Evolutionary conservation across 2,797 vertebrate species (phyloP), one percentile per base, ranked within the genome.

Genomic region (Ataeniobius toweri): DNA sequence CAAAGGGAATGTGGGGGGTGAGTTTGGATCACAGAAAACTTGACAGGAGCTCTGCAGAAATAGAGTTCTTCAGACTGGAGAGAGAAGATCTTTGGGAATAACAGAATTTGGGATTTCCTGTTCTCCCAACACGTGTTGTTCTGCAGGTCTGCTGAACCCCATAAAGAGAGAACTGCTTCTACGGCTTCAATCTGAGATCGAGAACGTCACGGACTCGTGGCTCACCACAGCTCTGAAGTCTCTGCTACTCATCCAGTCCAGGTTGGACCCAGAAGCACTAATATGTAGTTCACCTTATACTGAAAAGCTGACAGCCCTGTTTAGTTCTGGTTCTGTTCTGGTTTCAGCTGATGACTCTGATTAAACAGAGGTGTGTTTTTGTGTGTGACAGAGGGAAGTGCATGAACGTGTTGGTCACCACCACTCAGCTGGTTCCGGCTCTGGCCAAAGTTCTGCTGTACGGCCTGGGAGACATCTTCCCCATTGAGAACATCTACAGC

Each of bases 401-500:
- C 86, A 96, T 99, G 93, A 99, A 99, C 77, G 95, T 99, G 83
- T 89, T 99, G 92, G 99, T 99, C 89, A 99, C 98, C 74, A 99
- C 98, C 78, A 99, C 98, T 46, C 98, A 99, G 75, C 95, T 99
- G 89, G 98, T 99, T 85, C 98, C 98, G 46, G 98, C 98, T 72
- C 94, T 99, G 92, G 98, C 98, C 73, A 99, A 99, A 88, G 98
- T 99, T 90, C 95, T 99, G 75, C 95, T 99, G 1, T 99, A 99
- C 51, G 98, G 98, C 70, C 91, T 99, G 84, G 98, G 97, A 78
- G 96, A 98, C 39, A 95, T 99, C 82, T 99, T 99, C 91, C 98
- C 98, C 79, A 96, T 99, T 16, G 97, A 99, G 92, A 99, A 98
- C 93, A 99, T 99, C 95, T 99, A 99, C 93, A 99, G 98, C 56